Conservation (phyloP, 1,140 invertebrate genomes). For the Eumaeus atala region DNA sequence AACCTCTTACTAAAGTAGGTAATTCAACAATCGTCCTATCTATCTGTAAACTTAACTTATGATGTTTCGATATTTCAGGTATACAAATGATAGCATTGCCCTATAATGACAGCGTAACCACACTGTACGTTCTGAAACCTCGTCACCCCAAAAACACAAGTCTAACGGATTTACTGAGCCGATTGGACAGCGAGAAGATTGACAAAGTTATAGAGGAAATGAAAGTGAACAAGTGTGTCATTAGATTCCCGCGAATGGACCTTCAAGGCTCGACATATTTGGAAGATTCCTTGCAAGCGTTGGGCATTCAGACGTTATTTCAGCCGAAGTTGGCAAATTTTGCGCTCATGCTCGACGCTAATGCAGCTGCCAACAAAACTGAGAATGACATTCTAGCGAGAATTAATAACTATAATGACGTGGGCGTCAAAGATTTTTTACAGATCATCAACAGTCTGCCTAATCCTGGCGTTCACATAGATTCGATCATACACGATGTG, state of each 20-base stretch:
- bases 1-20: too few relatives aligned
- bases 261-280: slow-evolving; percentile 76
- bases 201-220: slow-evolving; percentile 72
- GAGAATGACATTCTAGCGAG: slow-evolving; percentile 36
- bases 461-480: slow-evolving; percentile 76
- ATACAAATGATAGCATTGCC: slow-evolving; percentile 82
- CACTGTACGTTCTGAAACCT: slow-evolving; percentile 84
- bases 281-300: slow-evolving; percentile 66
- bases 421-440: slow-evolving; percentile 24
- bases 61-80: slow-evolving; percentile 40
- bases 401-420: slow-evolving; percentile 26
- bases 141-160: slow-evolving; percentile 59
- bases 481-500: slow-evolving; percentile 79
- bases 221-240: slow-evolving; percentile 65
- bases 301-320: slow-evolving; percentile 81
- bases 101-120: slow-evolving; percentile 79
- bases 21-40: too few relatives aligned
- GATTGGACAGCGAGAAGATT: slow-evolving; percentile 73
- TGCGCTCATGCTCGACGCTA: slow-evolving; percentile 72
- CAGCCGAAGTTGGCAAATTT: slow-evolving; percentile 77
- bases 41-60: too few relatives aligned
- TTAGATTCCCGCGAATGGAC: slow-evolving; percentile 82
- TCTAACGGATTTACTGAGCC: slow-evolving; percentile 71
- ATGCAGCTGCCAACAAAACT: slow-evolving; percentile 29
- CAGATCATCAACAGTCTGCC: slow-evolving; percentile 38